phyloP scores from a whole-genome alignment of 1,140 invertebrate species.

The Lordiphosa stackelbergi region DNA sequence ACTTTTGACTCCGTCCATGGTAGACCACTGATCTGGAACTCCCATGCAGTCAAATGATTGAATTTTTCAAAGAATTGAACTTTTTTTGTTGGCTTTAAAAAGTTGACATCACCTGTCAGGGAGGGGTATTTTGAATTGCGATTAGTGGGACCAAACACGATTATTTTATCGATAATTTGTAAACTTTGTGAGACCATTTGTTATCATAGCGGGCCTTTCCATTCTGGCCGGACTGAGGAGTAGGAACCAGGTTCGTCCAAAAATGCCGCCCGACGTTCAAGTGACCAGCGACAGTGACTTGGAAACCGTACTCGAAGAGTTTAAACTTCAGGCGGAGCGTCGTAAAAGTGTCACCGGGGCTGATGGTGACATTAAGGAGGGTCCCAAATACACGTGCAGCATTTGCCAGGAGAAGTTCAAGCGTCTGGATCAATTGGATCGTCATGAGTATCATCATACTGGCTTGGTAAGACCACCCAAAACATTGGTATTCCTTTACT shows the following conservation, averaged over 20 bases:
- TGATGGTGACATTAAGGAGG: constrained; percentile 31
- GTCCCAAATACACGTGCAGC: constrained; percentile 43
- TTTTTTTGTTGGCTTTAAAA: too few relatives aligned
- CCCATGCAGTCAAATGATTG: too few relatives aligned
- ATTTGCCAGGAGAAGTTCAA: constrained; percentile 60
- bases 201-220: too few relatives aligned
- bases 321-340: constrained; percentile 25
- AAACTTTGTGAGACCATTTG: too few relatives aligned
- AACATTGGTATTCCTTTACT: neutral
- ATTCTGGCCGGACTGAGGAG: too few relatives aligned
- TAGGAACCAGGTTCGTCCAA: neutral
- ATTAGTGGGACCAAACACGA: too few relatives aligned
- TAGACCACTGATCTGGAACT: too few relatives aligned
- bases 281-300: constrained; percentile 67
- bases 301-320: constrained; percentile 56
- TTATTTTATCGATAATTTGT: too few relatives aligned
- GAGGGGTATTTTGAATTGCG: too few relatives aligned
- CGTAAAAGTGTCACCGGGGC: constrained; percentile 25
- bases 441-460: constrained; percentile 72
- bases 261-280: constrained; percentile 50
- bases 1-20: too few relatives aligned
- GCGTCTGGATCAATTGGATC: constrained; percentile 65
- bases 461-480: constrained; percentile 47
- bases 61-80: too few relatives aligned
- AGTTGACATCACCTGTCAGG: too few relatives aligned